Evolutionary conservation across 2,888 invertebrate genomes (phyloP).

Genomic region (Masnerella sp.): DNA sequence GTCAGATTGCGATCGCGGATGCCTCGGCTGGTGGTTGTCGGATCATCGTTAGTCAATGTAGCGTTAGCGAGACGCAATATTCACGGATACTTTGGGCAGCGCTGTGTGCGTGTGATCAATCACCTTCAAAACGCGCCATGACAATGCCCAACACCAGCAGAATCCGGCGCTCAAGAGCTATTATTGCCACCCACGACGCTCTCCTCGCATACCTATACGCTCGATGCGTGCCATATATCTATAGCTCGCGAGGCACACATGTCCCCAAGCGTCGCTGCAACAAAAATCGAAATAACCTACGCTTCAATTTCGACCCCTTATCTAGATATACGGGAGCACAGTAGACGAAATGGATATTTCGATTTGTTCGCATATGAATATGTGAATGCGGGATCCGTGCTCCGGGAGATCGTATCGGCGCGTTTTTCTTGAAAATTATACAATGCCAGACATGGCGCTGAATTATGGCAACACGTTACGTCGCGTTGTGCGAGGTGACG

Average conservation of each 20-base stretch:
- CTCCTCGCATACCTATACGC: constrained; percentile 56
- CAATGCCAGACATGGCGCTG: constrained; percentile 47
- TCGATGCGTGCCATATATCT: constrained; percentile 27
- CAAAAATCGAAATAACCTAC: constrained; percentile 58
- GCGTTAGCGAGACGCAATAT: constrained; percentile 60
- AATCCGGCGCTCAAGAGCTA: constrained; percentile 70
- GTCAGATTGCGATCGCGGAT: constrained; percentile 62
- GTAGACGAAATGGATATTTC: constrained; percentile 54
- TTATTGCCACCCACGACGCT: constrained; percentile 75
- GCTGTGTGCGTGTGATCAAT: constrained; percentile 73
- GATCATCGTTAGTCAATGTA: constrained; percentile 69
- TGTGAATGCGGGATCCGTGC: constrained; percentile 46
- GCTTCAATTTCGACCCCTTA: constrained; percentile 61
- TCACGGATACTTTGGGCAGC: constrained; percentile 26
- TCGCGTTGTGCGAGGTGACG: constrained; percentile 32
- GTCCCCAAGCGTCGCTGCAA: constrained; percentile 44
- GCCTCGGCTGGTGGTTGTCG: constrained; percentile 66
- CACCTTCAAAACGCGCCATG: constrained; percentile 71
- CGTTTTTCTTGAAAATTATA: constrained; percentile 56
- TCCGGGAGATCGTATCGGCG: constrained; percentile 41
- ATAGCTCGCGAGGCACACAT: constrained; percentile 45
- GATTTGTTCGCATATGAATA: constrained; percentile 53
- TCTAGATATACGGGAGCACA: constrained; percentile 58
- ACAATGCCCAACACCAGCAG: constrained; percentile 72
- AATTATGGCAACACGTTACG: constrained; percentile 38